phyloP scores from a whole-genome alignment of 2,113 vertebrate species.

The Clarias gariepinus region DNA sequence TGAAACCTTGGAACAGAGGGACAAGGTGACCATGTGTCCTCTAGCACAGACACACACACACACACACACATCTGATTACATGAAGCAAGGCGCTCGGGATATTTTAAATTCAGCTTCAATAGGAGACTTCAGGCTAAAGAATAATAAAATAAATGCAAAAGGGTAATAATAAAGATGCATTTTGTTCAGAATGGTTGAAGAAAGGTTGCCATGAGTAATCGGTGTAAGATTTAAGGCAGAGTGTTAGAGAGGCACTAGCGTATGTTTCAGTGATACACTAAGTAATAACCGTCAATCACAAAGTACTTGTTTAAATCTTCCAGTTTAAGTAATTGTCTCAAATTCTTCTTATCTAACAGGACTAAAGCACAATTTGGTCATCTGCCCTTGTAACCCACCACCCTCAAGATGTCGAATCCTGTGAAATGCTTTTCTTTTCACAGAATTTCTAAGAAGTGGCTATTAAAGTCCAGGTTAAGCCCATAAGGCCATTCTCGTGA shows the following conservation, averaged over 20 bases:
- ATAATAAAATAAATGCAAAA: neutral
- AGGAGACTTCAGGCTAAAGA: neutral
- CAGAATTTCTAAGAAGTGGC: neutral
- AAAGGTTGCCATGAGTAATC: neutral
- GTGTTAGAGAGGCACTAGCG: neutral
- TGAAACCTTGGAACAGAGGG: constrained; percentile 44
- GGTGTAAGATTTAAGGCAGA: neutral
- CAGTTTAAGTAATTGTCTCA: neutral
- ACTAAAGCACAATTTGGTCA: neutral
- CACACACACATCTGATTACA: constrained; percentile 39
- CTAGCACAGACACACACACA: neutral
- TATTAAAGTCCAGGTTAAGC: neutral
- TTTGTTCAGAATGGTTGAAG: neutral
- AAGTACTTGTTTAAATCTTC: neutral
- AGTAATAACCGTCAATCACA: neutral
- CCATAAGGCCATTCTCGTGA: neutral
- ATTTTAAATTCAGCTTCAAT: neutral
- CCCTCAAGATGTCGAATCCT: neutral
- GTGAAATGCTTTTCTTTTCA: neutral
- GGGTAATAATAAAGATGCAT: neutral
- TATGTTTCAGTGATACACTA: neutral
- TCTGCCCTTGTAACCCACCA: neutral
- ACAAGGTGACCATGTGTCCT: constrained; percentile 47
- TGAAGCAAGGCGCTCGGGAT: neutral
- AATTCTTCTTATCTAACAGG: neutral